Conservation (phyloP, 2,888 invertebrate species). For the Loripinus fragilis region DNA sequence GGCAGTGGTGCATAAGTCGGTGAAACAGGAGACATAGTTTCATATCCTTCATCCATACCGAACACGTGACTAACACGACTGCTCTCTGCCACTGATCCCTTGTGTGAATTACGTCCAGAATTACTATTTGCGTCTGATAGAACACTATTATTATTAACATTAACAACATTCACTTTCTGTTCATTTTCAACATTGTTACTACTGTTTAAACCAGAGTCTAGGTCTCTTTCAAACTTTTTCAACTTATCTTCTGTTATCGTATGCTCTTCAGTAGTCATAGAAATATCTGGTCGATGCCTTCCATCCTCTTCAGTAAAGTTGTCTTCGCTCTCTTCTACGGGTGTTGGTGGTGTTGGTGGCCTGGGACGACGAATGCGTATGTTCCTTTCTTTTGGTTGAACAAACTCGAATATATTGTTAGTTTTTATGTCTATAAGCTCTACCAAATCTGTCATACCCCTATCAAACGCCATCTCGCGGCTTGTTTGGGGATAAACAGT, state of each 20-base stretch:
- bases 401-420: slow-evolving; percentile 72
- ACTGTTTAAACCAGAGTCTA: slow-evolving; percentile 47
- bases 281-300: slow-evolving; percentile 27
- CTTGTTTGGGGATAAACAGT: slow-evolving; percentile 71
- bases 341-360: slow-evolving; percentile 57
- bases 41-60: slow-evolving; percentile 62
- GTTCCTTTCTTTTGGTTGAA: slow-evolving; percentile 65
- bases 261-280: slow-evolving; percentile 13
- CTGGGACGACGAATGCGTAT: slow-evolving; percentile 64
- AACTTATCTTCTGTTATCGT: slow-evolving; percentile 10
- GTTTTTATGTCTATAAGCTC: slow-evolving; percentile 79
- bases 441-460: slow-evolving; percentile 73
- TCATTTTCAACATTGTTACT: slow-evolving; percentile 33
- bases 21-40: slow-evolving; percentile 62
- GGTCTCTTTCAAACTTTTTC: slow-evolving; percentile 17
- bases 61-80: slow-evolving; percentile 50
- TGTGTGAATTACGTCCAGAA: slow-evolving; percentile 5
- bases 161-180: slow-evolving; percentile 17
- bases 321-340: slow-evolving; percentile 48
- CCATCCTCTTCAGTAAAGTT: slow-evolving; percentile 19
- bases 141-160: not conserved
- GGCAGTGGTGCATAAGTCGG: slow-evolving; percentile 31
- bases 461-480: slow-evolving; percentile 81
- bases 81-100: not conserved
- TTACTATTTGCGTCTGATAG: slow-evolving; percentile 16